Base-by-base conservation (phyloP, 2,888 invertebrate species). In the Drosophila pseudotalamancana region DNA sequence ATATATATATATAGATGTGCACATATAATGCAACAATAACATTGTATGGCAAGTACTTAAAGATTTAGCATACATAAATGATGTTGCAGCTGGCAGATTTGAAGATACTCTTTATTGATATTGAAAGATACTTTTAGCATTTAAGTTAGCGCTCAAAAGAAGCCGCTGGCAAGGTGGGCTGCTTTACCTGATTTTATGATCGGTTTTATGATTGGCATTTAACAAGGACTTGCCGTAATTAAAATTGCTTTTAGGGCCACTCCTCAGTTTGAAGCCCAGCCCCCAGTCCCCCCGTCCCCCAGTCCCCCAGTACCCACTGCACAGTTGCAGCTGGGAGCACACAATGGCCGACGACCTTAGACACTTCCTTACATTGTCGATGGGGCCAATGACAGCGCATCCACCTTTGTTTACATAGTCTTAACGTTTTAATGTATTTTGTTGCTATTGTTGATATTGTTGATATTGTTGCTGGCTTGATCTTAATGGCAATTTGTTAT, bases 311-410 rank as follows among this genome's bases (percentile, higher is more conserved):
- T 29, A 6, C n/a, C 43, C 9, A 16, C 19, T 23, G 21, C 21
- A 32, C 29, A 64, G 65, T 61, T 53, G 55, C 50, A 53, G 40
- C 40, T 27, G 48, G 43, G 9, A 6, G 21, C 12, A 12, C n/a
- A 55, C 67, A 77, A 54, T 53, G 29, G 34, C 19, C 45, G 45
- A 35, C 72, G 73, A 85, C 82, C 87, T 83, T 87, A 78, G 71
- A 73, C 46, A 82, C 73, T 83, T 83, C 87, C 87, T 63, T 59
- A 45, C 82, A 87, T 87, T 87, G 82, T 87, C 57, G 48, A 51
- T 34, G 48, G 43, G 72, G 64, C 60, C 75, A 69, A 61, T 80
- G 80, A 64, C 85, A 54, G 39, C 12, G 31, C 6, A 11, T 31
- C 6, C 59, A 65, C 56, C 86, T 82, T 82, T 85, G 72, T 85